Evolutionary conservation across 92 coral and sea anemone species (phyloP).

Genomic region (Heliopora coerulea): DNA sequence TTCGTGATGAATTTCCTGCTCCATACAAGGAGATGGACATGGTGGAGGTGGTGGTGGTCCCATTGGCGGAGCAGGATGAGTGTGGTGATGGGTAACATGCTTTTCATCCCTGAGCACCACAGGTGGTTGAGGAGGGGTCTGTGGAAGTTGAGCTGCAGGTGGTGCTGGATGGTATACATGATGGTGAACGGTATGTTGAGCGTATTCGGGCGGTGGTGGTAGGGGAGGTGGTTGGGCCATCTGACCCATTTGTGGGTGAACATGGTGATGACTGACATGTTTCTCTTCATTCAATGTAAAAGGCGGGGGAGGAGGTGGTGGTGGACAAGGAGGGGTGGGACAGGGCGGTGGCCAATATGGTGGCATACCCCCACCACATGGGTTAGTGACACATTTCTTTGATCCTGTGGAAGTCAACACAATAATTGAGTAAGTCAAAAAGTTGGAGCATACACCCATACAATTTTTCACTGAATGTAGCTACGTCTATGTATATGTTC

Average conservation of each 20-base stretch:
- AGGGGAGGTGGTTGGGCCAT: constrained; percentile 24
- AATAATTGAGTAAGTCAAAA: too few species aligned
- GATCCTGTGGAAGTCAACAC: not conserved
- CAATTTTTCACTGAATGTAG: too few species aligned
- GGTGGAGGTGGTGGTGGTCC: constrained; percentile 41
- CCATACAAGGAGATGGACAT: constrained; percentile 34
- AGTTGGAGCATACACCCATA: too few species aligned
- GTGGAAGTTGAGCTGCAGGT: constrained; percentile 37
- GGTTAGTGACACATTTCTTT: constrained; percentile 34
- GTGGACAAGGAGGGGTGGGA: constrained; percentile 37
- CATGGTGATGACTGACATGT: constrained; percentile 39
- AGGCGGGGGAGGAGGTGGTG: constrained; percentile 40
- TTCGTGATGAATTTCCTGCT: constrained; percentile 29
- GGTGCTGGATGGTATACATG: constrained; percentile 28
- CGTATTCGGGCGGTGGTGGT: constrained; percentile 33
- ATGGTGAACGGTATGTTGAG: constrained; percentile 37
- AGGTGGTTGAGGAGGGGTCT: constrained; percentile 37
- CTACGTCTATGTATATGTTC: too few species aligned
- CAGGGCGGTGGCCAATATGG: constrained; percentile 46
- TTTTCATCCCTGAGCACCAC: constrained; percentile 41
- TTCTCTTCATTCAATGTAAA: constrained; percentile 23
- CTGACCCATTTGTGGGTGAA: constrained; percentile 32
- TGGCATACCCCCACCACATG: constrained; percentile 40
- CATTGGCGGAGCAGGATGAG: constrained; percentile 42
- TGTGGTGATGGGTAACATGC: constrained; percentile 43